Percentiles rank a stretch among this genome's conserved stretches.
phyloP scores from a whole-genome alignment of 2,113 vertebrate genomes.

The Anthoscopus minutus region DNA sequence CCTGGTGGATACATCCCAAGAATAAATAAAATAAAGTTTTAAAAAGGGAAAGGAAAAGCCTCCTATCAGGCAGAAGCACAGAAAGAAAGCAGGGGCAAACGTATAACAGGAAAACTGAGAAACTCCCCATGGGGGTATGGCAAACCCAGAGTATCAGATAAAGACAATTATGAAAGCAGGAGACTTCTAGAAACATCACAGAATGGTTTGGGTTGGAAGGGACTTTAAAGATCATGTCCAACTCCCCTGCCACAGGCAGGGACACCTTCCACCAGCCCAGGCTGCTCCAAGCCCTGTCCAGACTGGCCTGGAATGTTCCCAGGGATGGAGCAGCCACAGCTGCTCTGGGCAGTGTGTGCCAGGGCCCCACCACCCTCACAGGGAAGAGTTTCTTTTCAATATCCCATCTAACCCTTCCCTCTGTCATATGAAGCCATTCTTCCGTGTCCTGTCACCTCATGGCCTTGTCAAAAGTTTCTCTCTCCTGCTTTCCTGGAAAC shows the following conservation, averaged over 20 bases:
- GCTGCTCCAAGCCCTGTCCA: not conserved
- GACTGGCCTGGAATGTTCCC: not conserved
- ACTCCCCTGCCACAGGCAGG: not conserved
- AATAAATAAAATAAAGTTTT: not conserved
- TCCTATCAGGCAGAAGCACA: not conserved
- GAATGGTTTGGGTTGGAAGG: not conserved
- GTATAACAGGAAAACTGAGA: not conserved
- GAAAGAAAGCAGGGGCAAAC: not conserved
- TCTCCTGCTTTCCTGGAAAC: not conserved
- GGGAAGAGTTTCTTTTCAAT: not conserved
- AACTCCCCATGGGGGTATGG: rapidly evolving
- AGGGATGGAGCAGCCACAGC: not conserved
- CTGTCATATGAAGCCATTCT: not conserved
- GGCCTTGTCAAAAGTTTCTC: not conserved
- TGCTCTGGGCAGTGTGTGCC: not conserved
- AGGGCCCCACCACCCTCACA: not conserved
- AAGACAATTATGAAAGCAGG: not conserved
- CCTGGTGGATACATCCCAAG: not conserved
- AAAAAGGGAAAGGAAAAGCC: not conserved
- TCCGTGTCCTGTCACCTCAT: not conserved
- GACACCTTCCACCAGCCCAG: not conserved
- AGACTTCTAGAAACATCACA: not conserved
- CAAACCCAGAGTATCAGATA: not conserved
- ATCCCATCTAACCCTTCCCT: not conserved
- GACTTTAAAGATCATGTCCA: not conserved